Evolutionary conservation across 2,113 vertebrate species (phyloP), one percentile per base, ranked within the genome.

Genomic region (Clarias gariepinus): DNA sequence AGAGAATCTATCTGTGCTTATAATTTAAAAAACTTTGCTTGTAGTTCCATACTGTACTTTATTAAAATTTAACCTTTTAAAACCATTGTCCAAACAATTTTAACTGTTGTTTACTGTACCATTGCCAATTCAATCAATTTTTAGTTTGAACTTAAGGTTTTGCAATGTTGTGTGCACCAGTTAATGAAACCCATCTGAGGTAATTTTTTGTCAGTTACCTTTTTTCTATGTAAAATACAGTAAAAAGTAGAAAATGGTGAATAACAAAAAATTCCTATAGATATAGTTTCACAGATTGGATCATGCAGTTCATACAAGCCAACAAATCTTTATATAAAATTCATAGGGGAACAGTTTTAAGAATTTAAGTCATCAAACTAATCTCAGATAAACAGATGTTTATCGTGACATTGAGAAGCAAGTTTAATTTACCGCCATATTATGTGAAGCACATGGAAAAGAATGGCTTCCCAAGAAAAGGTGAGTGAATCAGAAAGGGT

Each of bases 401-500:
- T 61, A 9, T 52, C 23, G 18, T 81, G 12, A 64, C n/a, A 8
- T 47, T 64, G 41, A 25, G 0, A 73, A 73, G 1, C 41, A 9
- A 13, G 33, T 73, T 74, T 21, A 36, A 11, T 41, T 4, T 74
- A 21, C 36, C 11, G 15, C 1, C 13, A 52, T 28, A 16, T 19
- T 8, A 2, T 28, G 7, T 58, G 47, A 25, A 60, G 25, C 53
- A 71, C 60, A 66, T 41, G 28, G 61, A 33, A 71, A 58, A 41
- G 28, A 33, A 53, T 60, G 58, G 28, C 53, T 60, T 47, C 76
- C 53, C 3, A 47, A 41, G 36, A 28, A 83, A 66, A 83, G 25
- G 73, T 76, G n/a, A 23, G 66, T 53, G 16, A 10, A 64, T 63
- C 57, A 79, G 74, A n/a, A 78, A 85, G 60, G 60, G 33, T 52